phyloP scores from a whole-genome alignment of 2,888 invertebrate species.

The Cremastinae sp. region DNA sequence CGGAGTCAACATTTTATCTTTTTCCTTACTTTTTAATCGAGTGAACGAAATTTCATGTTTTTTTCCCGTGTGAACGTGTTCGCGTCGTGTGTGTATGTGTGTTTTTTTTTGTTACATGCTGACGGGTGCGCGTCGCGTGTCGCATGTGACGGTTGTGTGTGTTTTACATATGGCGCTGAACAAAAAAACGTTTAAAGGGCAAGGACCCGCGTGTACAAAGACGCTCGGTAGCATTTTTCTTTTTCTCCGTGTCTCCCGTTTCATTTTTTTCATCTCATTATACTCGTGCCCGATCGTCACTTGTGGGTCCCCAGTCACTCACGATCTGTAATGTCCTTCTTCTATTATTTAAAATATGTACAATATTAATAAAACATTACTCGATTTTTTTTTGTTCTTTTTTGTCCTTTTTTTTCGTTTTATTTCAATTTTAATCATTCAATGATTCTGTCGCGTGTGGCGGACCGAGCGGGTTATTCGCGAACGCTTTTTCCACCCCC shows the following conservation, averaged over 20 bases:
- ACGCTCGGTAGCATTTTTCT: constrained; percentile 47
- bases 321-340: constrained; percentile 73
- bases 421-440: constrained; percentile 67
- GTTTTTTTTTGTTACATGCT: constrained; percentile 40
- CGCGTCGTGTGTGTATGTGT: background rate
- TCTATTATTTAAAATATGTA: constrained; percentile 79
- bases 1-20: constrained; percentile 42
- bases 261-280: too few species aligned
- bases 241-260: constrained; percentile 6
- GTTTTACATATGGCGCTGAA: constrained; percentile 69
- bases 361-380: constrained; percentile 77
- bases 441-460: constrained; percentile 72
- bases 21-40: constrained; percentile 23
- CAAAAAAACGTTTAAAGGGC: constrained; percentile 73
- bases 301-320: constrained; percentile 72
- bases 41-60: constrained; percentile 1
- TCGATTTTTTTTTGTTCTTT: constrained; percentile 60
- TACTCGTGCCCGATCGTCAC: constrained; percentile 60
- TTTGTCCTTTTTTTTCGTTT: constrained; percentile 49
- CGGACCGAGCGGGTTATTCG: constrained; percentile 71
- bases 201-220: constrained; percentile 67
- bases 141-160: constrained; percentile 40
- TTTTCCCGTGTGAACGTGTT: constrained; percentile 32
- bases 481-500: constrained; percentile 61
- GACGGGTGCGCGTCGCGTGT: constrained; percentile 48